Evolutionary conservation across 2,888 invertebrate genomes (phyloP).

Genomic region (Epinotia bilunana): DNA sequence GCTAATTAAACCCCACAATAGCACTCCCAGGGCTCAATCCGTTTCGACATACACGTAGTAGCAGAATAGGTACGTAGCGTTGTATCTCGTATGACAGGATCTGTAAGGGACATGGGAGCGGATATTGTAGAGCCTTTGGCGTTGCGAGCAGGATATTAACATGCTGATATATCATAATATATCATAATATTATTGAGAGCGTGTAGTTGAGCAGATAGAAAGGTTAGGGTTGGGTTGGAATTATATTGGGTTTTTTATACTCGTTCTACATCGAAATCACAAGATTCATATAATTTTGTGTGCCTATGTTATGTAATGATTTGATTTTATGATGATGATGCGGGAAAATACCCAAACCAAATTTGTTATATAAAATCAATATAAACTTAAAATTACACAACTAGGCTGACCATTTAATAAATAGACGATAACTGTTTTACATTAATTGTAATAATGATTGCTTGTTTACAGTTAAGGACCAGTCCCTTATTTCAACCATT

Average conservation of each 20-base stretch:
- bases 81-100: slow-evolving; percentile 46
- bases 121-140: slow-evolving; percentile 67
- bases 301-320: too few relatives aligned
- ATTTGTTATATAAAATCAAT: too few relatives aligned
- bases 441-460: too few relatives aligned
- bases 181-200: slow-evolving; percentile 33
- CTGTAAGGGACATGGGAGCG: slow-evolving; percentile 56
- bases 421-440: too few relatives aligned
- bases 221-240: not conserved
- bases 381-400: too few relatives aligned
- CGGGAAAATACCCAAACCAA: too few relatives aligned
- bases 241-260: not conserved
- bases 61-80: not conserved
- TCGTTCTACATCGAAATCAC: not conserved
- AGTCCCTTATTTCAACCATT: too few relatives aligned
- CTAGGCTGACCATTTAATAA: too few relatives aligned
- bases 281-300: too few relatives aligned
- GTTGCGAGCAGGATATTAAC: slow-evolving; percentile 62
- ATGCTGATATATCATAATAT: slow-evolving; percentile 52
- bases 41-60: slow-evolving; percentile 18
- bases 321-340: too few relatives aligned
- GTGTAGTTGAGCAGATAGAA: slow-evolving; percentile 11
- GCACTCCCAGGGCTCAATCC: slow-evolving; percentile 11
- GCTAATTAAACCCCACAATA: slow-evolving; percentile 29
- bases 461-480: too few relatives aligned